Conservation (phyloP, 2,113 vertebrate species). For the Rana temporaria region DNA sequence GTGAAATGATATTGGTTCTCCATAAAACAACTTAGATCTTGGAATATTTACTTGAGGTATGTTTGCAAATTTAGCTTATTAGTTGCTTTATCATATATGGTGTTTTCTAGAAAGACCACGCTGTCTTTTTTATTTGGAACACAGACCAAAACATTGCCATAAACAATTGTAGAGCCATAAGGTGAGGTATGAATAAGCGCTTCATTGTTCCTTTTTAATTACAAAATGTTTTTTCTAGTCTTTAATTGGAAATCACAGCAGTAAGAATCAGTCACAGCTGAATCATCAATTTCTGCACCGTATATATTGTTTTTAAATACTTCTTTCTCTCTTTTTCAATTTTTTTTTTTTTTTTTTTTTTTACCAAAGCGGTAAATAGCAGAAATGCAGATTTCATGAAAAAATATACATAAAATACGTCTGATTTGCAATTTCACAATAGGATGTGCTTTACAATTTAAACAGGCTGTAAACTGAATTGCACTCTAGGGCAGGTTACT, state of each 20-base stretch:
- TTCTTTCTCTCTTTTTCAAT: conserved; percentile 17
- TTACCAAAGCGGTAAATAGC: conserved; percentile 27
- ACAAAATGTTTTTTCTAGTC: conserved; percentile 48
- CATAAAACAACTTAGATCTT: not conserved
- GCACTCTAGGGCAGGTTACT: conserved; percentile 26
- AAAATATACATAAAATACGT: conserved; percentile 46
- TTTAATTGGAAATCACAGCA: conserved; percentile 48
- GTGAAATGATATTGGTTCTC: too few relatives aligned
- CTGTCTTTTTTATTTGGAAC: conserved; percentile 41
- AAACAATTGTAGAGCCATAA: conserved; percentile 44
- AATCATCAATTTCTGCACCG: conserved; percentile 42
- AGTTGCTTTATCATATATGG: conserved; percentile 13
- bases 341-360: not conserved
- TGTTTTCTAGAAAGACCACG: conserved; percentile 33
- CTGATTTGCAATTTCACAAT: conserved; percentile 25
- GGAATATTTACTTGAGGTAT: conserved; percentile 6
- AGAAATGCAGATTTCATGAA: conserved; percentile 41
- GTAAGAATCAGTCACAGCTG: conserved; percentile 49
- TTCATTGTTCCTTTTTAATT: conserved; percentile 56
- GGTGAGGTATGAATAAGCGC: conserved; percentile 45
- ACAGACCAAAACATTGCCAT: conserved; percentile 53
- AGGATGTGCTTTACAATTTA: conserved; percentile 38
- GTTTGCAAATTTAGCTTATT: conserved; percentile 8
- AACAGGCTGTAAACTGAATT: conserved; percentile 38
- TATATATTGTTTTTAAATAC: conserved; percentile 19